Evolutionary conservation across 1,140 invertebrate genomes (phyloP).

Genomic region (Drosophila novamexicana): DNA sequence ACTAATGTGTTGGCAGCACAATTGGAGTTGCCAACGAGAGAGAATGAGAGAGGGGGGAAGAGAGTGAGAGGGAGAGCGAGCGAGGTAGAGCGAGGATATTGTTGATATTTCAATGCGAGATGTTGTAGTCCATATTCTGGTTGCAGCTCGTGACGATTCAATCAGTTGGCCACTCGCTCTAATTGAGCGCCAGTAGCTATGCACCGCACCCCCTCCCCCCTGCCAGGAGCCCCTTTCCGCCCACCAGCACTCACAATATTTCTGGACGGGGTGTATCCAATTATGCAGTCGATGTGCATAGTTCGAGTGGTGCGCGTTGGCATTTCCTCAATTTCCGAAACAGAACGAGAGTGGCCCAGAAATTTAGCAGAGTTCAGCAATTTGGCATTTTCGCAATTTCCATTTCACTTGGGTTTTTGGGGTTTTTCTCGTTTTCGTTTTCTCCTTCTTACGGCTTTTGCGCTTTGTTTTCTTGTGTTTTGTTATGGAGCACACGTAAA

Average conservation of each 20-base stretch:
- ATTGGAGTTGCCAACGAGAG: conserved; percentile 10
- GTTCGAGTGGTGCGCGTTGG: conserved; percentile 32
- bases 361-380: conserved; percentile 51
- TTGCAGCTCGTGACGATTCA: conserved; percentile 46
- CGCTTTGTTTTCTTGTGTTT: conserved; percentile 3
- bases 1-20: conserved; percentile 31
- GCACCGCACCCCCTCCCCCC: background rate
- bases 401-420: conserved; percentile 29
- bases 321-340: conserved; percentile 51
- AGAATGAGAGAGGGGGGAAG: background rate
- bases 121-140: background rate
- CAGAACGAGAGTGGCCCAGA: conserved; percentile 4
- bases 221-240: background rate
- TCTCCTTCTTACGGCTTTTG: conserved; percentile 18
- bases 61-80: background rate
- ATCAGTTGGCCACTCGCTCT: conserved; percentile 52
- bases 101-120: conserved; percentile 44
- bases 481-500: conserved; percentile 71
- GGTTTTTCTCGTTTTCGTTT: conserved; percentile 1
- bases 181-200: conserved; percentile 50
- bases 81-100: conserved; percentile 27
- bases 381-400: conserved; percentile 37
- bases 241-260: too few species aligned
- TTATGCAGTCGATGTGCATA: conserved; percentile 62
- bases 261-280: conserved; percentile 40